phyloP scores from a whole-genome alignment of 2,113 vertebrate genomes.

The Panthera tigris region DNA sequence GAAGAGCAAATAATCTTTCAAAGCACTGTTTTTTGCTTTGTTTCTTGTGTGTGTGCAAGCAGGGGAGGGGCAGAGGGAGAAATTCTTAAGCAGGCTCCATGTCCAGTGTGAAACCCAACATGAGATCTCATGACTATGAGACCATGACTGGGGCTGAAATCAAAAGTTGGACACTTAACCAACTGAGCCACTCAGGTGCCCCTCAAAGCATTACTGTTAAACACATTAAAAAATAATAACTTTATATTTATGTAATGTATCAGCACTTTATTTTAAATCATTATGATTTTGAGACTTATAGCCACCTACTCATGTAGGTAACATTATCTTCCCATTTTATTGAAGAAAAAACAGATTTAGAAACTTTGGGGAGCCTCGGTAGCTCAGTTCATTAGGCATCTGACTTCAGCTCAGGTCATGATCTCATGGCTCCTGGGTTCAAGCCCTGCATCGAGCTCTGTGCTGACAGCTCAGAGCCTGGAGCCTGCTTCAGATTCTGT shows the following conservation, averaged over 20 bases:
- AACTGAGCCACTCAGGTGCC: too few species aligned
- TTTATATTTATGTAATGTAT: background rate
- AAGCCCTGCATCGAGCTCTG: background rate
- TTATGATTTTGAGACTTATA: background rate
- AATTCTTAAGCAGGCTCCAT: too few species aligned
- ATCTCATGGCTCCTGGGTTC: background rate
- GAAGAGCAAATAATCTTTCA: background rate
- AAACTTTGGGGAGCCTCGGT: background rate
- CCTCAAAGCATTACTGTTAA: background rate
- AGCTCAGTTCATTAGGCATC: background rate
- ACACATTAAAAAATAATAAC: background rate
- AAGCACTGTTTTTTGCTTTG: background rate
- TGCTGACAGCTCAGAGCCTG: background rate
- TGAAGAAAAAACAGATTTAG: background rate
- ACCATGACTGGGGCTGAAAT: too few species aligned
- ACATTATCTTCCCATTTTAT: background rate
- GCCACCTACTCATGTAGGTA: background rate
- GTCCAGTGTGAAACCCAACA: too few species aligned
- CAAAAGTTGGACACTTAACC: too few species aligned
- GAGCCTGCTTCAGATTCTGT: background rate
- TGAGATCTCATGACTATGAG: too few species aligned
- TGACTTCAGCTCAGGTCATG: background rate
- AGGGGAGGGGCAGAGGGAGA: too few species aligned
- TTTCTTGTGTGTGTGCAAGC: too few species aligned
- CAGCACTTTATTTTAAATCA: slow-evolving; percentile 2